Conservation (phyloP, 2,888 invertebrate genomes). For the Drosophila anomalata region DNA sequence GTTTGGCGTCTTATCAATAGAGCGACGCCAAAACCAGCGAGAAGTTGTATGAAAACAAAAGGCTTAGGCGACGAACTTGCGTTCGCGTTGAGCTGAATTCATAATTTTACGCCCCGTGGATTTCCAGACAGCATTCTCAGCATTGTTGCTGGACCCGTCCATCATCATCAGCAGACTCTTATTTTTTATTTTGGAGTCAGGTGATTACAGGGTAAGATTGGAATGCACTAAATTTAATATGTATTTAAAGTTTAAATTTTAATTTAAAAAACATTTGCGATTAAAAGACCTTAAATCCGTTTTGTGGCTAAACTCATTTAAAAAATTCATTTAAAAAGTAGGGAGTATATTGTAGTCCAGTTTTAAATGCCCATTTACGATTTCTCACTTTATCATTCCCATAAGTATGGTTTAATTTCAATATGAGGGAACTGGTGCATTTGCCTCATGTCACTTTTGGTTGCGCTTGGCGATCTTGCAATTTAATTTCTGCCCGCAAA, state of each 20-base stretch:
- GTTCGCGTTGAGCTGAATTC: slow-evolving; percentile 39
- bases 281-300: background rate
- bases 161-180: slow-evolving; percentile 27
- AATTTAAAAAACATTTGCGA: background rate
- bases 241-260: background rate
- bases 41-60: slow-evolving; percentile 55
- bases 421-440: slow-evolving; percentile 18
- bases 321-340: background rate
- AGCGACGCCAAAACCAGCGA: slow-evolving; percentile 38
- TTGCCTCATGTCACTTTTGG: slow-evolving; percentile 22
- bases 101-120: slow-evolving; percentile 68
- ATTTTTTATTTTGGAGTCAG: slow-evolving; percentile 6
- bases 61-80: slow-evolving; percentile 73
- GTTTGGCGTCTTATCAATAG: slow-evolving; percentile 56
- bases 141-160: slow-evolving; percentile 54
- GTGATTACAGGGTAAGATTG: slow-evolving; percentile 1
- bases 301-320: background rate
- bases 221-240: slow-evolving; percentile 3
- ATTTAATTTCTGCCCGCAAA: slow-evolving; percentile 29
- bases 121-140: slow-evolving; percentile 70
- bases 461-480: slow-evolving; percentile 25
- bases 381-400: background rate
- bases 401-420: slow-evolving; percentile 10
- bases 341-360: background rate
- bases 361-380: background rate